These are phyloP conservation scores for Odontamblyopus rebecca DNA, from an alignment of 2,797 vertebrate species.

Conservation along the genomic window DNA sequence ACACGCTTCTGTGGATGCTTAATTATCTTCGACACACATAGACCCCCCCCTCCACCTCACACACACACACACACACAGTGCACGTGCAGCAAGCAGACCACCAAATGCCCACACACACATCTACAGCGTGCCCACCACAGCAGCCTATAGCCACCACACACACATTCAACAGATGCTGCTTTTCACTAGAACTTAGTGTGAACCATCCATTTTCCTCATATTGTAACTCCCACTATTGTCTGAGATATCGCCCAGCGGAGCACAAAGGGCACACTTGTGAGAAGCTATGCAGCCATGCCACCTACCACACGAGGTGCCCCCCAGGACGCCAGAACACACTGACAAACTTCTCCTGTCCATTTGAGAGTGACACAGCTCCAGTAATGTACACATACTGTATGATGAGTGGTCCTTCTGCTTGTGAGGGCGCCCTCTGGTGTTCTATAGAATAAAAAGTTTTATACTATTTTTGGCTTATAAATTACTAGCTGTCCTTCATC, in stretches of 20 bases:
- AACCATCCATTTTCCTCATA: constrained; percentile 34
- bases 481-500: no score
- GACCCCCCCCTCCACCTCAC: constrained; percentile 26
- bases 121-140: background rate
- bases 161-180: constrained; percentile 33
- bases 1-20: constrained; percentile 72
- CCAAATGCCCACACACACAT: constrained; percentile 18
- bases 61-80: constrained; percentile 31
- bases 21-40: constrained; percentile 69
- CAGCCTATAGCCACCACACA: constrained; percentile 9
- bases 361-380: background rate
- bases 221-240: constrained; percentile 32
- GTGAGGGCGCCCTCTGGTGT: constrained; percentile 5
- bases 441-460: background rate
- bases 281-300: background rate
- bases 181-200: constrained; percentile 46
- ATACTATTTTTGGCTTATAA: background rate
- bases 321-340: constrained; percentile 32
- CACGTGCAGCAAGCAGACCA: constrained; percentile 49
- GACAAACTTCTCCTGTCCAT: constrained; percentile 7
- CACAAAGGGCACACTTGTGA: constrained; percentile 19
- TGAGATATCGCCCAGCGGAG: constrained; percentile 3
- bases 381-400: constrained; percentile 3
- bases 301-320: constrained; percentile 39
- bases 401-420: background rate